Conservation (phyloP, 2,113 vertebrate species). For the Condylura cristata region DNA sequence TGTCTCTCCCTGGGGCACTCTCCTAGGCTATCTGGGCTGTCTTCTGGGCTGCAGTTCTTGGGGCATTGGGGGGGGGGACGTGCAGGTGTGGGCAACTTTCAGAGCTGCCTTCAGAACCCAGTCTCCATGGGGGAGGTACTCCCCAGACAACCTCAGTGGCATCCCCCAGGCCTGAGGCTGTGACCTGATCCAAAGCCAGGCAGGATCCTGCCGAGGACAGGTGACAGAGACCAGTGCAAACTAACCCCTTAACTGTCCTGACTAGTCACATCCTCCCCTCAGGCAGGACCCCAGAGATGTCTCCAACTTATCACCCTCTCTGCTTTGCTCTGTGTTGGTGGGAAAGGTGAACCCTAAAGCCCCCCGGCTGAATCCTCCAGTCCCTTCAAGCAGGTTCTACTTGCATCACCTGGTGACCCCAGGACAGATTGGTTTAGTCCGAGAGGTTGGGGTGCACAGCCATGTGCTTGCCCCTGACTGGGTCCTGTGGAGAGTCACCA, state of each 20-base stretch:
- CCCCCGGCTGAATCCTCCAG: accelerated
- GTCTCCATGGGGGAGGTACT: background rate
- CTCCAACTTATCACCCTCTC: background rate
- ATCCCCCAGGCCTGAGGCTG: background rate
- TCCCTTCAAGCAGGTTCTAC: background rate
- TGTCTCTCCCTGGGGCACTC: no score
- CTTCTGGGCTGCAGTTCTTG: no score
- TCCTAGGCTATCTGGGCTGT: no score
- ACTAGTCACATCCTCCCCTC: background rate
- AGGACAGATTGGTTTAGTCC: accelerated
- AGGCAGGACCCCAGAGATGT: background rate
- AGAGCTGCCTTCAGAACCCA: background rate
- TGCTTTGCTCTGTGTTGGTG: background rate
- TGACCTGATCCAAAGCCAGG: background rate
- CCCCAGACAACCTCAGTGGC: background rate
- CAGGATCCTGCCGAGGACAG: background rate
- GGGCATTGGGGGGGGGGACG: no score
- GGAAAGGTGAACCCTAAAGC: background rate
- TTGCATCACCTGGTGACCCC: background rate
- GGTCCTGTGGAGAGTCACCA: background rate
- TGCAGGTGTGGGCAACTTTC: no score
- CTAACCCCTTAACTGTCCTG: no score
- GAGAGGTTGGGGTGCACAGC: background rate
- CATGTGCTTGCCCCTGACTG: background rate
- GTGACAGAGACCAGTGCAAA: background rate